A percentile compares a stretch with the other conserved stretches of the same genome.
phyloP scores from a whole-genome alignment of 2,797 vertebrate species.

The Florisuga fusca region DNA sequence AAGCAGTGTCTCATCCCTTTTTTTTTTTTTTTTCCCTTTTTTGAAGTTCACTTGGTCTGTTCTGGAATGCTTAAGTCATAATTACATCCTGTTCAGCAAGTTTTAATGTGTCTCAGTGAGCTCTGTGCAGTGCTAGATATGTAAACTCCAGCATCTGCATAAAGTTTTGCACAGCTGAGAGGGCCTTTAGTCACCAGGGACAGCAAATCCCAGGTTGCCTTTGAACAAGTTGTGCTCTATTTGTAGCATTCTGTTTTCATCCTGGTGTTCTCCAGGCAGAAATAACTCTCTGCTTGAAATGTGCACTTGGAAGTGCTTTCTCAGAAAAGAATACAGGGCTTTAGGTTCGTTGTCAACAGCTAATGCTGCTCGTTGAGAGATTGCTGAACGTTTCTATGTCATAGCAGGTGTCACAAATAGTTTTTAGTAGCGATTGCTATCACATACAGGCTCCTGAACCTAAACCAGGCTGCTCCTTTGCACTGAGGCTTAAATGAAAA shows the following conservation, averaged over 20 bases:
- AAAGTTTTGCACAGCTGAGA: not conserved
- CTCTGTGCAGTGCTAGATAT: not conserved
- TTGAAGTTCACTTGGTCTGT: constrained; percentile 53
- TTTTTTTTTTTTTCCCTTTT: not conserved
- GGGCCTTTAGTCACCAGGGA: not conserved
- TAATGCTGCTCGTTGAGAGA: not conserved
- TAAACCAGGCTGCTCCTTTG: not conserved
- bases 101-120: constrained; percentile 15
- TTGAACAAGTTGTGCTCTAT: not conserved
- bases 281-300: not conserved
- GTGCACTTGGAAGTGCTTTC: not conserved
- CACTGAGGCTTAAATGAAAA: not conserved
- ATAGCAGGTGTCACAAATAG: not conserved
- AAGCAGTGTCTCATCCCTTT: not conserved
- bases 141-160: constrained; percentile 4
- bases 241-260: fast-evolving
- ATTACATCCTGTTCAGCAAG: constrained; percentile 64
- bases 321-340: not conserved
- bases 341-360: not conserved
- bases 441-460: not conserved
- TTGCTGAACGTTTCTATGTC: not conserved
- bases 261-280: not conserved
- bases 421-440: not conserved
- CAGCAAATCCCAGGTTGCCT: not conserved
- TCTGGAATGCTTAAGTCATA: constrained; percentile 59